phyloP scores from a whole-genome alignment of 2,113 vertebrate species.

The Carlito syrichta region DNA sequence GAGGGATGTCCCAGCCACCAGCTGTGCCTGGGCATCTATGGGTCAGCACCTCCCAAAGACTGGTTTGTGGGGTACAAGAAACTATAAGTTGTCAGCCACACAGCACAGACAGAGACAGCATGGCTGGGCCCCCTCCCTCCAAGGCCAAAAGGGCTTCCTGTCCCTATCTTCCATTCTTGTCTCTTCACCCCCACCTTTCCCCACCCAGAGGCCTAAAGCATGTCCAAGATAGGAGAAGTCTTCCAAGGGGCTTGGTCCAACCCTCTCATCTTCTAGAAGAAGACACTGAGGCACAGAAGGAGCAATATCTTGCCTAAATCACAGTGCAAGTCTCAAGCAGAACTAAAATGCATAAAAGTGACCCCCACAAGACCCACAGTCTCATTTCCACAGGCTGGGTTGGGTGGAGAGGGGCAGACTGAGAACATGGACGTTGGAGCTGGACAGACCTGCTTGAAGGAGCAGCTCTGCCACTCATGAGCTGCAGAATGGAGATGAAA shows the following conservation, averaged over 20 bases:
- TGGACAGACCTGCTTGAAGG: neutral
- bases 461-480: neutral
- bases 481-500: neutral
- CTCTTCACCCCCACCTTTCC: neutral
- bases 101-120: neutral
- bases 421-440: neutral
- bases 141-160: neutral
- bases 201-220: neutral
- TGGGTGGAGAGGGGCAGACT: neutral
- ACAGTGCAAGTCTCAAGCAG: neutral
- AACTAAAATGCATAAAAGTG: neutral
- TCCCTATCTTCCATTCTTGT: neutral
- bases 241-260: neutral
- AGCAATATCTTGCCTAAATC: neutral
- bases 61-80: neutral
- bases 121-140: neutral
- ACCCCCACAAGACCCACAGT: neutral
- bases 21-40: neutral
- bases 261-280: neutral
- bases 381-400: neutral
- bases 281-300: neutral
- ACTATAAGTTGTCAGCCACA: neutral
- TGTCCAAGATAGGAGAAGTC: neutral
- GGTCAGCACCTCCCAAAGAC: neutral
- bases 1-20: neutral